Base-by-base conservation (phyloP, 2,113 vertebrate species). In the Hiodon tergisus region DNA sequence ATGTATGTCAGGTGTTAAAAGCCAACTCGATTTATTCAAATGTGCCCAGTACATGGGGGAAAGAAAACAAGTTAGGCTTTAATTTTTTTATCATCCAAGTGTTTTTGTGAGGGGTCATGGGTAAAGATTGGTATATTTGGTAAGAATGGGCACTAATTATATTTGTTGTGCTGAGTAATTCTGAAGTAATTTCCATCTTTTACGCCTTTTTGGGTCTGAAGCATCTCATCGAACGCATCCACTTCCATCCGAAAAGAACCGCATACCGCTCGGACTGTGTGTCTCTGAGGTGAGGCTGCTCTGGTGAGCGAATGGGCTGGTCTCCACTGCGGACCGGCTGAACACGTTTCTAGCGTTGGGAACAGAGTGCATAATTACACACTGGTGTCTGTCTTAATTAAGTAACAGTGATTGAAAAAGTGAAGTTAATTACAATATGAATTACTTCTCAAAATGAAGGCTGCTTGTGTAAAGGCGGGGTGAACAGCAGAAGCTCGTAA, bases 341-440 rank as follows among this genome's bases (percentile, higher is more conserved):
- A 65, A 74, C 54, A 66, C 61, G 85, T 82, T 87, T 85, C 81
- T 79, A 72, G 71, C 72, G 82, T 81, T 86, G 83, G 82, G 86
- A 87, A 91, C 88, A 85, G 90, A 89, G 89, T 91, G 89, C 87
- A 85, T 91, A 90, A 91, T 91, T 92, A 91, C 87, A 90, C 86
- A 87, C 81, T 63, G 75, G 80, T 77, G 83, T 85, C 81, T 85
- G 87, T 89, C 88, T 86, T 90, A 90, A 92, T 90, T 90, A 92
- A 90, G 88, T 89, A 91, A 80, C 85, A 86, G 87, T 92, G 90
- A 91, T 91, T 89, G 89, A 91, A 91, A 90, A 91, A 87, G 61
- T 65, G 60, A 55, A 73, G 61, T 89, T 92, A 88, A 92, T 92
- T 92, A 91, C 82, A 91, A 90, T 91, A 92, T 92, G 89, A 91